Evolutionary conservation across 2,797 vertebrate genomes (phyloP).

Genomic region (Myotis daubentonii): DNA sequence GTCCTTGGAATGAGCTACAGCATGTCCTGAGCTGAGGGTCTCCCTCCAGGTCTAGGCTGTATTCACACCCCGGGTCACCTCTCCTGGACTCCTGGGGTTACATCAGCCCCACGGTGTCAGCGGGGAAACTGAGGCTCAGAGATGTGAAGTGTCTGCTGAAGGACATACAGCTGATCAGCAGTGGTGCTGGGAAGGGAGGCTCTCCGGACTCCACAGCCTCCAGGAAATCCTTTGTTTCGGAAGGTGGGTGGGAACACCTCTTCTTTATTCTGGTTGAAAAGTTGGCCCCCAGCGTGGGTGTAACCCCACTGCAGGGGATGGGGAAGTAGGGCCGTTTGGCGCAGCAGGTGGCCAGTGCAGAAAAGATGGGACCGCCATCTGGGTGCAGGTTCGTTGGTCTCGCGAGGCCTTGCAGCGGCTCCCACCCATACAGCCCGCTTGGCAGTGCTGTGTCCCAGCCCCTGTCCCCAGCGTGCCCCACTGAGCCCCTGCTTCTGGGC

Average conservation of each 20-base stretch:
- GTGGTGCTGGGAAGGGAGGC: not conserved
- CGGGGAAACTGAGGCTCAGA: not conserved
- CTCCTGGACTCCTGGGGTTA: not conserved
- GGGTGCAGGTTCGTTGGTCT: not conserved
- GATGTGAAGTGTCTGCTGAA: not conserved
- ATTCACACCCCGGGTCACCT: accelerated
- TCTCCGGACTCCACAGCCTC: not conserved
- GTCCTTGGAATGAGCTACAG: not conserved
- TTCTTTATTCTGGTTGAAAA: not conserved
- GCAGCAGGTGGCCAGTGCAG: not conserved
- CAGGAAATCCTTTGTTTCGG: not conserved
- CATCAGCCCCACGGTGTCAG: not conserved
- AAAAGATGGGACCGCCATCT: not conserved
- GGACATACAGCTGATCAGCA: not conserved
- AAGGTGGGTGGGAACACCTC: not conserved
- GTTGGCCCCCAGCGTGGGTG: not conserved
- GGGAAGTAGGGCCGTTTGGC: not conserved
- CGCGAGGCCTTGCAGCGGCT: accelerated
- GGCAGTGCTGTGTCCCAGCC: not conserved
- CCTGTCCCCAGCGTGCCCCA: accelerated
- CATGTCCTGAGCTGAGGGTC: not conserved
- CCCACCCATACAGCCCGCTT: not conserved
- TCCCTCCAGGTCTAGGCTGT: not conserved
- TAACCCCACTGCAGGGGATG: not conserved
- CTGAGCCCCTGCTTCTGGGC: not conserved